Evolutionary conservation across 2,888 invertebrate species (phyloP).

Genomic region (Dryadula phaetusa): DNA sequence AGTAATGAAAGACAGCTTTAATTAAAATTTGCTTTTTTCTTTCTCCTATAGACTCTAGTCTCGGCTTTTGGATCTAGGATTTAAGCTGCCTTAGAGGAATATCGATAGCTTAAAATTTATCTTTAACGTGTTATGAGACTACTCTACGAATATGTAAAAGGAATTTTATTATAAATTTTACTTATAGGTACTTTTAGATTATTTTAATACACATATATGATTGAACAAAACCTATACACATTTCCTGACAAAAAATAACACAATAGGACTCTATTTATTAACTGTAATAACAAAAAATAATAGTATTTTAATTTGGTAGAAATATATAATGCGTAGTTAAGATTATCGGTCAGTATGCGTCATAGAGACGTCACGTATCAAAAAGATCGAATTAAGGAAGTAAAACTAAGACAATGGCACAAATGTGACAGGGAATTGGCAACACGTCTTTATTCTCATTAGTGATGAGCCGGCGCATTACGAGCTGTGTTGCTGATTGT

Average conservation of each 20-base stretch:
- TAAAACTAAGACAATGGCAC: conserved; percentile 17
- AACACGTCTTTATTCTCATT: conserved; percentile 34
- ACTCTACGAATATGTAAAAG: no score
- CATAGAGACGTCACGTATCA: conserved; percentile 12
- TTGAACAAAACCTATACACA: not conserved
- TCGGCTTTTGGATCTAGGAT: no score
- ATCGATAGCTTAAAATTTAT: no score
- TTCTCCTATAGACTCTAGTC: no score
- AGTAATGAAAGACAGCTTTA: no score
- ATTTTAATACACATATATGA: no score
- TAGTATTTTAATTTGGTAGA: not conserved
- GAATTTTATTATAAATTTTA: no score
- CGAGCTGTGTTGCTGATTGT: conserved; percentile 52
- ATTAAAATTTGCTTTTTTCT: no score
- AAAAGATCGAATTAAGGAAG: conserved; percentile 24
- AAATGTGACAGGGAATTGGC: not conserved
- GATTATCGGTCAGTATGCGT: conserved; percentile 19
- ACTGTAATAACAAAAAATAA: not conserved
- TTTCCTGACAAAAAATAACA: no score
- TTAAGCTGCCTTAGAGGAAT: no score
- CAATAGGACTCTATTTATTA: not conserved
- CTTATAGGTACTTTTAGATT: no score
- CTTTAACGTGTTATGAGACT: no score
- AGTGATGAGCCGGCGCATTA: conserved; percentile 51
- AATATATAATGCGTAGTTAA: conserved; percentile 18